Evolutionary conservation across 2,113 vertebrate genomes (phyloP), one percentile per base, ranked within the genome.

Genomic region (Melanotaenia duboulayi): DNA sequence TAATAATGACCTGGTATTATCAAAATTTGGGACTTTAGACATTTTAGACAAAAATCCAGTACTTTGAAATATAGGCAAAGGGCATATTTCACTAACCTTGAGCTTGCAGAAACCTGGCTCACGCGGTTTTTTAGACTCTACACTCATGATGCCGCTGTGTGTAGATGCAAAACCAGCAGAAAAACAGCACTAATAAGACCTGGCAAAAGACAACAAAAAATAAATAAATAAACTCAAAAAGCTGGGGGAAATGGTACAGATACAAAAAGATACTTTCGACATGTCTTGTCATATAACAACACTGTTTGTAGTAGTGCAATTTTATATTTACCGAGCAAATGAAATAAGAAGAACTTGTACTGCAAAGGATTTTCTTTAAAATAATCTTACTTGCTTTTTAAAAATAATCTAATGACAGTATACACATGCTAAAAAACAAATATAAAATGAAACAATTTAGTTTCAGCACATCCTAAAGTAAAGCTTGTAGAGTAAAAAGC

Each of bases 71-170:
- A n/a, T 16, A n/a, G 0, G 1, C 2, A 54, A 64, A 68, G 3
- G 11, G 9, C 22, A 35, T 23, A 16, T 58, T 73, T 63, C 17
- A 81, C 90, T 52, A 5, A 95, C 94, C 94, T 94, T 94, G n/a
- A 94, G 80, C 74, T 93, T 91, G 78, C 92, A 92, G 84, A 92
- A 93, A 52, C 91, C 90, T n/a, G 59, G 52, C 37, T 84, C 74
- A 52, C 65, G 71, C 61, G 83, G 1, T 58, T 75, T 61, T 76
- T 87, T 92, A 64, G 90, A 71, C 39, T 93, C 92, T 28, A 91
- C 86, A 61, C 91, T 91, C 94, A 94, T 94, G 89, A 74, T 92
- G 87, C 46, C 52, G 67, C 32, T 46, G n/a, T 10, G 35, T 20
- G 39, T 3, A 60, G 35, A 63, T 52, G n/a, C 1, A 2, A 60